phyloP scores from a whole-genome alignment of 2,113 vertebrate species.

The Lucifuga dentata region DNA sequence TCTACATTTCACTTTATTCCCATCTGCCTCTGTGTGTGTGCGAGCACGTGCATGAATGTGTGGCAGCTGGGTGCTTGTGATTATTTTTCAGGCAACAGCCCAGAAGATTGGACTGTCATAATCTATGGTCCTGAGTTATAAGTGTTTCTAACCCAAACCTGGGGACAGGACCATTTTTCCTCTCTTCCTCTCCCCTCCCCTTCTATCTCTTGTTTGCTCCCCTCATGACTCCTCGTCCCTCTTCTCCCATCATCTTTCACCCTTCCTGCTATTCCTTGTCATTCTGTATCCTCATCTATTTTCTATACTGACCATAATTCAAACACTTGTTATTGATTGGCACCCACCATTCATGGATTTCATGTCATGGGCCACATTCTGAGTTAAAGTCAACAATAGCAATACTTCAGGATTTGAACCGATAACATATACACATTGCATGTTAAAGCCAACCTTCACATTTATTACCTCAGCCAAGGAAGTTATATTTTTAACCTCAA shows the following conservation, averaged over 20 bases:
- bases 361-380: constrained; percentile 25
- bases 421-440: neutral
- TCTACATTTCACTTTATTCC: constrained; percentile 63
- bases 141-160: constrained; percentile 82
- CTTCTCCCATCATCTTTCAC: constrained; percentile 53
- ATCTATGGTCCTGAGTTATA: constrained; percentile 86
- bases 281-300: constrained; percentile 45
- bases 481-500: no score
- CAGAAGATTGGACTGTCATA: constrained; percentile 86
- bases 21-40: constrained; percentile 45
- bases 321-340: constrained; percentile 44
- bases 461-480: neutral
- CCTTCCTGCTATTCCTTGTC: constrained; percentile 53
- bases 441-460: neutral
- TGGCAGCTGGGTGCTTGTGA: constrained; percentile 69
- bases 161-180: constrained; percentile 70
- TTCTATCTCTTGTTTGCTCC: constrained; percentile 6
- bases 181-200: constrained; percentile 15
- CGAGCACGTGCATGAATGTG: constrained; percentile 50
- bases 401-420: constrained; percentile 23
- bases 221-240: constrained; percentile 10
- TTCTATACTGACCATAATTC: constrained; percentile 44
- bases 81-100: constrained; percentile 83
- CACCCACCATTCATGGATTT: constrained; percentile 24
- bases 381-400: constrained; percentile 14